Conservation (phyloP, 2,888 invertebrate genomes). For the Drosophila diplacantha region DNA sequence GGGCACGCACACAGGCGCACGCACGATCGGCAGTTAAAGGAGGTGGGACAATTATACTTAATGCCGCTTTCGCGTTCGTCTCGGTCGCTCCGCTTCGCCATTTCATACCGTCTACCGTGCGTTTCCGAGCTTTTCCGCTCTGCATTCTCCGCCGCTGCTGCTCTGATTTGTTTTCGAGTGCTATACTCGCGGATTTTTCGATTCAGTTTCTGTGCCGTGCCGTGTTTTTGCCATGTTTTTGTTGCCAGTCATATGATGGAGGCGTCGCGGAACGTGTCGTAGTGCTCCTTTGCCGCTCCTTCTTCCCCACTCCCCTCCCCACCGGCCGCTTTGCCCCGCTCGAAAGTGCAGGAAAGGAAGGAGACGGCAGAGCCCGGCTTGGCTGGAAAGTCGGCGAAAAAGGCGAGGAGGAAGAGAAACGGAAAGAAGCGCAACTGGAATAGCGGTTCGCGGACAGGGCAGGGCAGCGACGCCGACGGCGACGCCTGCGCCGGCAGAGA, state of each 20-base stretch:
- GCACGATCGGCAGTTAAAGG: conserved; percentile 54
- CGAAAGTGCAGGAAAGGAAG: conserved; percentile 5
- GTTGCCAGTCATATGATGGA: conserved; percentile 11
- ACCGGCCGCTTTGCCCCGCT: too few species aligned
- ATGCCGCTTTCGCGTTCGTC: conserved; percentile 50
- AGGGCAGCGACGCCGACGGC: conserved; percentile 26
- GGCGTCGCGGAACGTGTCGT: conserved; percentile 9
- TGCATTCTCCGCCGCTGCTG: conserved; percentile 4
- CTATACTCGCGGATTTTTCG: conserved; percentile 12
- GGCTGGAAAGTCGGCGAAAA: conserved; percentile 6
- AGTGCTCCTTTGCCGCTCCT: conserved; percentile 11
- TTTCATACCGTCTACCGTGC: conserved; percentile 13
- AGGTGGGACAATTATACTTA: conserved; percentile 63
- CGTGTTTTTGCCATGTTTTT: conserved; percentile 7
- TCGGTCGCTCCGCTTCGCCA: conserved; percentile 51
- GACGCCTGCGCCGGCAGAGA: conserved; percentile 47
- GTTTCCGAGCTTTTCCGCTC: conserved; percentile 22
- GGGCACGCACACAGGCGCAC: conserved; percentile 20
- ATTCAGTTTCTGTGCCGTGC: conserved; percentile 7
- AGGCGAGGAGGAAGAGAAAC: conserved; percentile 7
- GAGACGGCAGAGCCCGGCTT: conserved; percentile 2
- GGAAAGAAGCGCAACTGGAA: conserved; percentile 10
- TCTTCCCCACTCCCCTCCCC: background rate
- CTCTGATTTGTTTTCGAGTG: conserved; percentile 17
- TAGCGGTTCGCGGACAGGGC: conserved; percentile 24